Percentiles rank a stretch among this genome's conserved stretches.
Conservation (phyloP, 2,888 invertebrate genomes). For the Steinernema hermaphroditum region DNA sequence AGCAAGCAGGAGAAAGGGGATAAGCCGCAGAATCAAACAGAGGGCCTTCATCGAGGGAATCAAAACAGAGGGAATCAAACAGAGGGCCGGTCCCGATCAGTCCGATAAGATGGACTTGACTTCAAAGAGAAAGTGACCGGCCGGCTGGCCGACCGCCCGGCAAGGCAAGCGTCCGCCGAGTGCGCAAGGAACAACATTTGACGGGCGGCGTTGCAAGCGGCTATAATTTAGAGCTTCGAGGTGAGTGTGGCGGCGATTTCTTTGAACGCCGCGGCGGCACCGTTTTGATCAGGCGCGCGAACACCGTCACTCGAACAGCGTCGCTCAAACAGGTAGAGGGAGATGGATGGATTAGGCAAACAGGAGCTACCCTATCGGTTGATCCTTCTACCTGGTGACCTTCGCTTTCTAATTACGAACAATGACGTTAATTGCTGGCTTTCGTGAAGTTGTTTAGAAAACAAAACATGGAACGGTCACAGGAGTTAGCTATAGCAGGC, state of each 20-base stretch:
- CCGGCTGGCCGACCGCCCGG: conserved; percentile 7
- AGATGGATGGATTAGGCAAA: conserved; percentile 17
- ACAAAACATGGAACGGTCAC: neutral
- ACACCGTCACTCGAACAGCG: conserved; percentile 8
- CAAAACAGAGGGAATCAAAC: neutral
- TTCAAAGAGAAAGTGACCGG: conserved; percentile 17
- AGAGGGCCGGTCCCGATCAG: neutral
- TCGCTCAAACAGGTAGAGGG: conserved; percentile 10
- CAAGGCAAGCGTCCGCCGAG: conserved; percentile 10
- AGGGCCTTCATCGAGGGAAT: neutral
- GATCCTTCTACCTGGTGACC: neutral
- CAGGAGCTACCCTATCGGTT: neutral
- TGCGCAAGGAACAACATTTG: conserved; percentile 21
- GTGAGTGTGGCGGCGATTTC: conserved; percentile 13
- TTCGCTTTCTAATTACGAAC: neutral
- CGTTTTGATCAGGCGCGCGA: conserved; percentile 21
- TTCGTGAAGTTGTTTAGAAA: neutral
- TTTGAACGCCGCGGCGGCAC: conserved; percentile 11
- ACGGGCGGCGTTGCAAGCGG: conserved; percentile 5
- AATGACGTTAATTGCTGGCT: neutral
- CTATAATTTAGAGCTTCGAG: conserved; percentile 24
- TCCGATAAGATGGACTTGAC: neutral
- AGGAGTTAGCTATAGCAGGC: too few species aligned
- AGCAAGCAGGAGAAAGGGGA: too few species aligned
- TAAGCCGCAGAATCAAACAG: neutral